Percentiles rank a stretch among this genome's conserved stretches.
phyloP scores from a whole-genome alignment of 2,113 vertebrate species.

The Petrocephalus microphthalmus region DNA sequence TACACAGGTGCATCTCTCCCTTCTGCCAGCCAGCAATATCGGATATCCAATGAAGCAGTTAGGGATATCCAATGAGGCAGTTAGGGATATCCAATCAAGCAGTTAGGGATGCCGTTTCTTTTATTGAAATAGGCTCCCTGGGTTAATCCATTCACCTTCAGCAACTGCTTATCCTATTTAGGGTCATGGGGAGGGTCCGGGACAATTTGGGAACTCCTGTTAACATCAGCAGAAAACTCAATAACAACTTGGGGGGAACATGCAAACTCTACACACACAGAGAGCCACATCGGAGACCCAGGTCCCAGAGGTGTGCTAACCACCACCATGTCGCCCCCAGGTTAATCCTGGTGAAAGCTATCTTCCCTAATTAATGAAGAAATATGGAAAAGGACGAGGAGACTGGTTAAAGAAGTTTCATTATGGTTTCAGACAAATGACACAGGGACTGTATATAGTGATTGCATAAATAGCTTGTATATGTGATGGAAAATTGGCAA shows the following conservation, averaged over 20 bases:
- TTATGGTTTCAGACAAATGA: too few relatives aligned
- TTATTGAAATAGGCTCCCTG: neutral
- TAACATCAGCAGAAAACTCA: neutral
- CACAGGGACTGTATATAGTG: too few relatives aligned
- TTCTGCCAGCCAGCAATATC: neutral
- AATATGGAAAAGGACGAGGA: too few relatives aligned
- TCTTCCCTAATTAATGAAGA: too few relatives aligned
- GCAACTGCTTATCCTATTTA: too few relatives aligned
- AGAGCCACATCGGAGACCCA: neutral
- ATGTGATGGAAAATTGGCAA: too few relatives aligned
- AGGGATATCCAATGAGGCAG: neutral
- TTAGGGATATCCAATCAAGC: neutral
- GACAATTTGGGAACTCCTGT: neutral
- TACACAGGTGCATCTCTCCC: neutral
- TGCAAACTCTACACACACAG: neutral
- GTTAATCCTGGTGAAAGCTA: neutral
- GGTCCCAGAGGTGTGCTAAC: neutral
- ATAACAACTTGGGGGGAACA: neutral
- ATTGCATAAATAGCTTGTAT: too few relatives aligned
- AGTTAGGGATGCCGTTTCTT: neutral
- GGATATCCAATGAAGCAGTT: neutral
- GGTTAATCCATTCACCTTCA: neutral
- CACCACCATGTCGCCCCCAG: neutral
- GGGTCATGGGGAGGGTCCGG: too few relatives aligned
- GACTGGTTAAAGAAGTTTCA: too few relatives aligned